Conservation (phyloP, 23 tunicate species). For the Styela clava region DNA sequence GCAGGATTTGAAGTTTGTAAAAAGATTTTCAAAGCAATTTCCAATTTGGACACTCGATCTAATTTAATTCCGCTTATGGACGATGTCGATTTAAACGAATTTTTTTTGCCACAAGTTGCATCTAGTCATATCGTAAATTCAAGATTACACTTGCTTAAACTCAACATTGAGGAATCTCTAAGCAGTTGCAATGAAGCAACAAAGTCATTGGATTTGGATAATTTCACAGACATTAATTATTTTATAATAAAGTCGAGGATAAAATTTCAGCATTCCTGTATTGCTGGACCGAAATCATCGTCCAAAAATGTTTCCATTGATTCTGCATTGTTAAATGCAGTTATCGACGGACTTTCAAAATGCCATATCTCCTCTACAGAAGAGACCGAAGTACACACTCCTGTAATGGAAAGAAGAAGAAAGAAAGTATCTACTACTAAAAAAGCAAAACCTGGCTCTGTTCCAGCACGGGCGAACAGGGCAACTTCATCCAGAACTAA, state of each 20-base stretch:
- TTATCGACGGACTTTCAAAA: neutral
- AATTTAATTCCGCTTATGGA: neutral
- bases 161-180: neutral
- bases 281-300: neutral
- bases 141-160: neutral
- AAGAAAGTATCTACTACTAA: neutral
- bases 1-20: slow-evolving; percentile 7
- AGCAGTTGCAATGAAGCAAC: neutral
- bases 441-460: neutral
- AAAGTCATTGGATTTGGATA: too few species aligned
- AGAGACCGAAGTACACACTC: neutral
- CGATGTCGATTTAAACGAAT: neutral
- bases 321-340: neutral
- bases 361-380: slow-evolving; percentile 2
- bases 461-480: neutral
- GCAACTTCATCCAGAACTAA: neutral
- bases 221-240: neutral
- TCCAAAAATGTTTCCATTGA: neutral
- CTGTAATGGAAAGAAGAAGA: neutral
- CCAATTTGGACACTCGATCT: neutral
- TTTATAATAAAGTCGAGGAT: neutral
- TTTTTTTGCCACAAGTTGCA: neutral
- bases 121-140: neutral
- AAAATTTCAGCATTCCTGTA: neutral
- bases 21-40: neutral